A percentile compares a stretch with the other conserved stretches of the same genome.
These are phyloP conservation scores for Portevinia maculata DNA, from an alignment of 2,888 invertebrate species.

Conservation along the genomic window DNA sequence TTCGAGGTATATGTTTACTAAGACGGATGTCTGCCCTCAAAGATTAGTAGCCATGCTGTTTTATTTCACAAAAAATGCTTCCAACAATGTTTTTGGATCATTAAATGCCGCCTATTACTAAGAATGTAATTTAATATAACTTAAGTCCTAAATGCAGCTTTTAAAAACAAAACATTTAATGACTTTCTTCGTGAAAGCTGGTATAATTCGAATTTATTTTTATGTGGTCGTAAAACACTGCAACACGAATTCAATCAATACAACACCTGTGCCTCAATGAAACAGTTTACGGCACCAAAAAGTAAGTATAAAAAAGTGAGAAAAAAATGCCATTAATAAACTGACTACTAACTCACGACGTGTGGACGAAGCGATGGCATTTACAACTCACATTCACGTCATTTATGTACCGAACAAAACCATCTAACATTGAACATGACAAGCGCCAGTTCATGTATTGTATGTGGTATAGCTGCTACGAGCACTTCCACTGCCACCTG, in stretches of 20 bases:
- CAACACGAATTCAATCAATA: slow-evolving; percentile 39
- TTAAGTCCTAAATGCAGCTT: slow-evolving; percentile 55
- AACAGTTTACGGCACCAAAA: slow-evolving; percentile 33
- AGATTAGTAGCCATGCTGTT: background rate
- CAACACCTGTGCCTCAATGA: slow-evolving; percentile 43
- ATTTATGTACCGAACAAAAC: slow-evolving; percentile 5
- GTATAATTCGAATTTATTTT: slow-evolving; percentile 49
- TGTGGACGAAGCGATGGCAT: slow-evolving; percentile 31
- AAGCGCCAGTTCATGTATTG: slow-evolving; percentile 4
- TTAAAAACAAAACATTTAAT: slow-evolving; percentile 42
- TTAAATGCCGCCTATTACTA: no score
- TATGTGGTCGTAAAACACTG: slow-evolving; percentile 51
- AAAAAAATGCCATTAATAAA: slow-evolving; percentile 19
- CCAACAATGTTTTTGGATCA: background rate
- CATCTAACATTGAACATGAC: slow-evolving; percentile 23
- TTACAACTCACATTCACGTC: slow-evolving; percentile 30
- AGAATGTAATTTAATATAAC: background rate
- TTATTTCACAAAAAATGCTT: background rate
- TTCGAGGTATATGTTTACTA: background rate
- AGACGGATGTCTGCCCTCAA: no score
- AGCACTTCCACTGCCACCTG: slow-evolving; percentile 11
- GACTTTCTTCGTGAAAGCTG: slow-evolving; percentile 27
- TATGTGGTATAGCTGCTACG: background rate
- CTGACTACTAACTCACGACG: slow-evolving; percentile 60
- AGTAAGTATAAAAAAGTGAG: background rate